Evolutionary conservation across 2,797 vertebrate genomes (phyloP).

Genomic region (Hemibagrus guttatus): DNA sequence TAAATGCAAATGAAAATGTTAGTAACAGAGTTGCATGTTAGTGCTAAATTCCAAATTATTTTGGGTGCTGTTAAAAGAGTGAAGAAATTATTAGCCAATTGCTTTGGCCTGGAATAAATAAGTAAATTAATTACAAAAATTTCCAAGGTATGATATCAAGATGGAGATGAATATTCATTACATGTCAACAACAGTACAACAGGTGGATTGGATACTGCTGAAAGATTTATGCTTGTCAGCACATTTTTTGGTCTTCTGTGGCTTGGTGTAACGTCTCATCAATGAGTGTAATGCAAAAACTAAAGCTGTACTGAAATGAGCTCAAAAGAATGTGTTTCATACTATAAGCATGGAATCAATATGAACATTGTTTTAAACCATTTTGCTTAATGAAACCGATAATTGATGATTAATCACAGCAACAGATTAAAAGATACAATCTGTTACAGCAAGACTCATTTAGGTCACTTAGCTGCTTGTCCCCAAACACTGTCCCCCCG

Average conservation of each 20-base stretch:
- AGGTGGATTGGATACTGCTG: neutral
- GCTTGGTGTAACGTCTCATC: neutral
- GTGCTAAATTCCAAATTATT: neutral
- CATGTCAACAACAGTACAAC: no score
- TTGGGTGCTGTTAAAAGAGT: neutral
- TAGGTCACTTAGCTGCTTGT: constrained; percentile 8
- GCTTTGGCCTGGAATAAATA: neutral
- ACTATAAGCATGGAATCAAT: neutral
- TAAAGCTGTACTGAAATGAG: neutral
- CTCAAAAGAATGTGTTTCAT: neutral
- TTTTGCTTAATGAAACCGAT: neutral
- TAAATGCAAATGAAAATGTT: neutral
- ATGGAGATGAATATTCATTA: neutral
- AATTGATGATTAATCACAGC: constrained; percentile 20
- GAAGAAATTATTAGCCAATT: neutral
- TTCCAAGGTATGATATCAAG: neutral
- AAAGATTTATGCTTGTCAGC: neutral
- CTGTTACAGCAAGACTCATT: constrained; percentile 24
- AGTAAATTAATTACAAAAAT: neutral
- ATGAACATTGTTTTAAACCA: neutral
- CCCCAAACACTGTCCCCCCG: constrained; percentile 32
- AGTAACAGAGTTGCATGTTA: neutral
- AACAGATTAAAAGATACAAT: constrained; percentile 13
- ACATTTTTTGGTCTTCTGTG: neutral
- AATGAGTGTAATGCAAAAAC: neutral